phyloP scores from a whole-genome alignment of 2,113 vertebrate genomes.

The Phasianus colchicus region DNA sequence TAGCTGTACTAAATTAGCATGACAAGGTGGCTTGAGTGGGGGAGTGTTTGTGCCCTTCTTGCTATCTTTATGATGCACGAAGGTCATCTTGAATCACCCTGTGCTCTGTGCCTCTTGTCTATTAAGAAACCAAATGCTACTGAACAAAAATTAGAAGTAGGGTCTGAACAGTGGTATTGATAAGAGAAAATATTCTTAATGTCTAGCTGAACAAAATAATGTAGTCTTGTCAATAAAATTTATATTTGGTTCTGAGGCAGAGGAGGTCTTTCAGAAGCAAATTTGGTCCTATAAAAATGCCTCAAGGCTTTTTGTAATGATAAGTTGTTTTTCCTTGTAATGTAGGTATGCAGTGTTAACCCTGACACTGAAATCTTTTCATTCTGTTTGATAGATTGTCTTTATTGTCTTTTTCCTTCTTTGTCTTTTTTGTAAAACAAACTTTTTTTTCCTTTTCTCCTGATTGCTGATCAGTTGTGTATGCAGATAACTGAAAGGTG shows the following conservation, averaged over 20 bases:
- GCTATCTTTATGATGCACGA: neutral
- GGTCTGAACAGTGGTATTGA: neutral
- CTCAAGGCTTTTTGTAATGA: neutral
- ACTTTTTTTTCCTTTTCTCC: neutral
- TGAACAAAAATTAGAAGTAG: neutral
- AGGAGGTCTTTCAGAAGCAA: neutral
- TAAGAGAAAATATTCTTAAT: neutral
- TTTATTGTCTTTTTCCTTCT: neutral
- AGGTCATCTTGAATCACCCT: neutral
- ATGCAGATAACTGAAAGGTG: neutral
- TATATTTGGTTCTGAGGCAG: neutral
- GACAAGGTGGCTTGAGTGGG: neutral
- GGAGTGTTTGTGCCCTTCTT: neutral
- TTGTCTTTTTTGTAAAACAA: neutral
- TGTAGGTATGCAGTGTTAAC: neutral
- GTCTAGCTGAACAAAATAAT: neutral
- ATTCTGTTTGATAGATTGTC: neutral
- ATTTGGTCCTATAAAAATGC: neutral
- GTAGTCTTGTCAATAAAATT: neutral
- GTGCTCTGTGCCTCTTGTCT: neutral
- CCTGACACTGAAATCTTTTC: neutral
- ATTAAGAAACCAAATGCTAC: neutral
- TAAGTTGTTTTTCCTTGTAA: neutral
- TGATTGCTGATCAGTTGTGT: neutral
- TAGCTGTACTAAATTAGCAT: neutral